Evolutionary conservation across 1,140 invertebrate genomes (phyloP).

Genomic region (Euura lappo): DNA sequence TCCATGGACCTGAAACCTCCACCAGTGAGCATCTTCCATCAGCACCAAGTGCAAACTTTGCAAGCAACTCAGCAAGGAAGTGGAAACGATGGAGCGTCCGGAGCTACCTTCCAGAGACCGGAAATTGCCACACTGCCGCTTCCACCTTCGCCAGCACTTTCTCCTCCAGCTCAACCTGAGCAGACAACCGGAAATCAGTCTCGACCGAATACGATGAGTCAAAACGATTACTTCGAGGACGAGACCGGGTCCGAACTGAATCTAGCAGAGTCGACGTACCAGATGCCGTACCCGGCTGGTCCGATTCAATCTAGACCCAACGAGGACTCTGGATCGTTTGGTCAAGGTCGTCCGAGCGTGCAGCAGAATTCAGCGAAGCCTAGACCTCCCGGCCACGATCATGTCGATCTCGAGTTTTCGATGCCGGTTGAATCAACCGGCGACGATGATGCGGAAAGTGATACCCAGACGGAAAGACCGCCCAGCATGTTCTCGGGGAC

Average conservation of each 20-base stretch:
- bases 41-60: not conserved
- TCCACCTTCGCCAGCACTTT: not conserved
- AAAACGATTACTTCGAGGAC: not conserved
- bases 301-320: not conserved
- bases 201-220: not conserved
- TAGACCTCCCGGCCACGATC: not conserved
- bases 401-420: constrained; percentile 40
- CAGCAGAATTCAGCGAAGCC: constrained; percentile 9
- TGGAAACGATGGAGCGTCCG: not conserved
- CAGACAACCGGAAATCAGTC: not conserved
- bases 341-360: constrained; percentile 10
- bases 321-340: not conserved
- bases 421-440: constrained; percentile 46
- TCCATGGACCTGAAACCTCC: constrained; percentile 46
- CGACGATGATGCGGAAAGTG: constrained; percentile 43
- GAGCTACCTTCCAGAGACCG: not conserved
- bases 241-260: not conserved
- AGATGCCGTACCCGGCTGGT: not conserved
- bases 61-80: constrained; percentile 12
- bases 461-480: constrained; percentile 46
- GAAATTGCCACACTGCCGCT: not conserved
- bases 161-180: not conserved
- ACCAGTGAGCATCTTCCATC: constrained; percentile 24
- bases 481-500: constrained; percentile 38
- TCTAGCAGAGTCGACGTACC: not conserved